A percentile compares a stretch with the other conserved stretches of the same genome.
Conservation (phyloP, 1,140 invertebrate genomes). For the Calosoma granatense region DNA sequence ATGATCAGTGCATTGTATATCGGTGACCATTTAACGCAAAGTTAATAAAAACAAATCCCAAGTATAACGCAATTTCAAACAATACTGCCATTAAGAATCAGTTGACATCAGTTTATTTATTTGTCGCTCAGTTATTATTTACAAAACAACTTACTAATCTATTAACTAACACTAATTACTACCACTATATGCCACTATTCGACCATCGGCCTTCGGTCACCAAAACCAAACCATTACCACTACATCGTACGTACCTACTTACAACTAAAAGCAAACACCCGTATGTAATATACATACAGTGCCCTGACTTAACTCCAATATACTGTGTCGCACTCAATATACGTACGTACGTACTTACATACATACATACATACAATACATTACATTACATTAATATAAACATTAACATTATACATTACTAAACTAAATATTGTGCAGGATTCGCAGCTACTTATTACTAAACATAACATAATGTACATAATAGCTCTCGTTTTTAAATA, state of each 20-base stretch:
- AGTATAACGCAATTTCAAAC: slow-evolving; percentile 8
- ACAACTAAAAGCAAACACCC: too few relatives aligned
- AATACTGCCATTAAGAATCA: slow-evolving; percentile 6
- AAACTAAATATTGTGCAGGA: slow-evolving; percentile 1
- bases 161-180: not conserved
- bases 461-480: too few relatives aligned
- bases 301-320: too few relatives aligned
- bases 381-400: too few relatives aligned
- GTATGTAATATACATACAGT: too few relatives aligned
- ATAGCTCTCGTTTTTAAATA: slow-evolving; percentile 16
- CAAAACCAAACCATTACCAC: not conserved
- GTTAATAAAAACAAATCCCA: slow-evolving; percentile 6
- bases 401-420: too few relatives aligned
- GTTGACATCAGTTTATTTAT: not conserved
- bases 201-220: not conserved
- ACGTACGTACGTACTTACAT: too few relatives aligned
- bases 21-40: slow-evolving; percentile 3
- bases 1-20: not conserved
- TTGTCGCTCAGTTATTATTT: not conserved
- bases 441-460: not conserved
- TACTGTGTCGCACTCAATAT: not conserved
- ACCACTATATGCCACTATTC: too few relatives aligned
- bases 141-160: too few relatives aligned
- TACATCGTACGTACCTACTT: too few relatives aligned
- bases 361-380: too few relatives aligned